Conservation (phyloP, 2,113 vertebrate genomes). For the Trichomycterus rosablanca region DNA sequence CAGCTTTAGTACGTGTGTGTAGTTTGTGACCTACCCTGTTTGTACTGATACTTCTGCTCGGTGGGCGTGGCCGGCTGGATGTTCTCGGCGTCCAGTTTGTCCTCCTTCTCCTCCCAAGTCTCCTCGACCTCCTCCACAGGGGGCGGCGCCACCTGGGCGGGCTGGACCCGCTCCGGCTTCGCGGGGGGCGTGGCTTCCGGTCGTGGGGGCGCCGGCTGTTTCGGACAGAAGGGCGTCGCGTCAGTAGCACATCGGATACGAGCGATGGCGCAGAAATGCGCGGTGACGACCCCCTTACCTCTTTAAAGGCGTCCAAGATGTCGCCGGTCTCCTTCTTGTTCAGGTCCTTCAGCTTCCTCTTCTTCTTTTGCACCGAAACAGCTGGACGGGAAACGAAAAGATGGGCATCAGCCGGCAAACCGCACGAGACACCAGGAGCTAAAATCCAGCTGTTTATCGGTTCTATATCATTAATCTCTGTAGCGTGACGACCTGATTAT, state of each 20-base stretch:
- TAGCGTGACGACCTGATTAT: no score
- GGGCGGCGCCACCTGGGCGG: constrained; percentile 43
- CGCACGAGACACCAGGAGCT: no score
- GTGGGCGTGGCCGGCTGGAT: constrained; percentile 66
- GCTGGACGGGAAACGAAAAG: constrained; percentile 52
- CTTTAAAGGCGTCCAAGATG: constrained; percentile 94
- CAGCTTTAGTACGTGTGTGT: no score
- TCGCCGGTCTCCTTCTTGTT: constrained; percentile 95
- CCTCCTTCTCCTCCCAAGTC: constrained; percentile 95
- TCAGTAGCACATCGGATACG: neutral
- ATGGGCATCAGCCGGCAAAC: neutral
- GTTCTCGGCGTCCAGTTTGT: constrained; percentile 87
- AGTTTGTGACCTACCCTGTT: constrained; percentile 72
- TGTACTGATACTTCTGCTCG: constrained; percentile 90
- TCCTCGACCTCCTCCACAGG: constrained; percentile 80
- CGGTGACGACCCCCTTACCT: constrained; percentile 77
- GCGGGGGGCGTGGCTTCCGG: constrained; percentile 58
- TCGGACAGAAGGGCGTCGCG: neutral
- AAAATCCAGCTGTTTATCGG: no score
- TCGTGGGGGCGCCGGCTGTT: constrained; percentile 25
- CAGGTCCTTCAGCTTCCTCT: constrained; percentile 90
- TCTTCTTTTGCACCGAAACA: constrained; percentile 95
- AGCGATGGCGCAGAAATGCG: no score
- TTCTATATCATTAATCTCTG: no score
- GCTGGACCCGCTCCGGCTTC: constrained; percentile 51